Conservation (phyloP, 1,140 invertebrate genomes). For the Aphaenogaster rudis region DNA sequence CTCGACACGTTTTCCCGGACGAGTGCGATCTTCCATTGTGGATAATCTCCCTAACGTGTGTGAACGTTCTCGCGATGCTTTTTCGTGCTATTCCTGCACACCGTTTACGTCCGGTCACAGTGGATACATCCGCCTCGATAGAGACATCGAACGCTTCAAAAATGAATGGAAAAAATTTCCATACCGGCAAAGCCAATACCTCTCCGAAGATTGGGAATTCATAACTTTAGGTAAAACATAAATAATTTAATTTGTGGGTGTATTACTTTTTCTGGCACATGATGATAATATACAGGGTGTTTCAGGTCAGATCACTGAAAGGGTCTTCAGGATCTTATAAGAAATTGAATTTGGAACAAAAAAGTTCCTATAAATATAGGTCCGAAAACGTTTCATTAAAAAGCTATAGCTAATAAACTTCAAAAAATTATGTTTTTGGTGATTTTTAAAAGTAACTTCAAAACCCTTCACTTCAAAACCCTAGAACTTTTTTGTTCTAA, state of each 20-base stretch:
- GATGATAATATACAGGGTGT: not conserved
- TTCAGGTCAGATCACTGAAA: no score
- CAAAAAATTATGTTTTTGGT: no score
- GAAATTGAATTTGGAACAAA: no score
- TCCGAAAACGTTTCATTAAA: no score
- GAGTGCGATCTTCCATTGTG: conserved; percentile 13
- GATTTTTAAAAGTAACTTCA: no score
- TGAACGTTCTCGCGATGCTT: conserved; percentile 27
- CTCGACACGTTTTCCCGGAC: conserved; percentile 5
- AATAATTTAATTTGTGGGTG: not conserved
- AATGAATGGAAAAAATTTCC: not conserved
- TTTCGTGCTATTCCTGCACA: conserved; percentile 13
- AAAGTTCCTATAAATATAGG: no score
- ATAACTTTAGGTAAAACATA: not conserved
- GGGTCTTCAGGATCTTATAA: no score
- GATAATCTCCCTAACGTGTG: conserved; percentile 44
- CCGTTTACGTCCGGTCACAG: not conserved
- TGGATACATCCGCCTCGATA: not conserved
- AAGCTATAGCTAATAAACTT: no score
- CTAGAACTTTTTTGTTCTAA: no score
- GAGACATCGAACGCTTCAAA: not conserved
- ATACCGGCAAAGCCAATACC: not conserved
- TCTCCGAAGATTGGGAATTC: conserved; percentile 4
- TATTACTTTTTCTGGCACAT: not conserved
- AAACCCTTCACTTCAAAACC: no score